Conservation (phyloP, 2,113 vertebrate genomes). For the Epinephelus moara region DNA sequence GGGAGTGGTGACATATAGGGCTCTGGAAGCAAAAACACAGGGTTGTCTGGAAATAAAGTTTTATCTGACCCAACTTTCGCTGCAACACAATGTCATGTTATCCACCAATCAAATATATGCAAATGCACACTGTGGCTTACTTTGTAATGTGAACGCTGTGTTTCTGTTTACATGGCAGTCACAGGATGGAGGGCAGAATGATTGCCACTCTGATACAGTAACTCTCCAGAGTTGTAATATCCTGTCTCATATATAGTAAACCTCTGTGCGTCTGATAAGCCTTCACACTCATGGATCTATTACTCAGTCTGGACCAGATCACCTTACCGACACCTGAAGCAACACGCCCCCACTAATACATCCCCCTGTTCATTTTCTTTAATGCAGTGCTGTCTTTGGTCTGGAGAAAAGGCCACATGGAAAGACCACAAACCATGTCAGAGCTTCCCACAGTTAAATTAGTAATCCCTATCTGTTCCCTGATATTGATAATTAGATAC, state of each 20-base stretch:
- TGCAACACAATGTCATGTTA: background rate
- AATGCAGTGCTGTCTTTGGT: background rate
- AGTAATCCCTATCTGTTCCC: background rate
- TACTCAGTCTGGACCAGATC: background rate
- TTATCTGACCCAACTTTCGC: background rate
- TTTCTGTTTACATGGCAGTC: background rate
- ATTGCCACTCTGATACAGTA: background rate
- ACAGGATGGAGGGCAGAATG: background rate
- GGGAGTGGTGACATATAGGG: background rate
- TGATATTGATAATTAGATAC: slow-evolving; percentile 21
- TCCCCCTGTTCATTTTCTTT: background rate
- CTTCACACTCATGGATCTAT: background rate
- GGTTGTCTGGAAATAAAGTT: background rate
- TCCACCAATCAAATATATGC: no score
- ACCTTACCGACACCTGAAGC: background rate
- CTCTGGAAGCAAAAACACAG: no score
- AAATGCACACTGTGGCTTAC: background rate
- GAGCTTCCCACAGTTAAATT: background rate
- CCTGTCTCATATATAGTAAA: background rate
- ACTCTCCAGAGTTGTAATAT: background rate
- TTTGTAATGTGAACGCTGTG: background rate
- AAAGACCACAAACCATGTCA: background rate
- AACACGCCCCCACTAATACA: background rate
- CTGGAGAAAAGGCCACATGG: background rate
- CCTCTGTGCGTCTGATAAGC: background rate